These are phyloP conservation scores for Aulostomus chinensis DNA, from an alignment of 2,797 vertebrate genomes.

Conservation along the genomic window DNA sequence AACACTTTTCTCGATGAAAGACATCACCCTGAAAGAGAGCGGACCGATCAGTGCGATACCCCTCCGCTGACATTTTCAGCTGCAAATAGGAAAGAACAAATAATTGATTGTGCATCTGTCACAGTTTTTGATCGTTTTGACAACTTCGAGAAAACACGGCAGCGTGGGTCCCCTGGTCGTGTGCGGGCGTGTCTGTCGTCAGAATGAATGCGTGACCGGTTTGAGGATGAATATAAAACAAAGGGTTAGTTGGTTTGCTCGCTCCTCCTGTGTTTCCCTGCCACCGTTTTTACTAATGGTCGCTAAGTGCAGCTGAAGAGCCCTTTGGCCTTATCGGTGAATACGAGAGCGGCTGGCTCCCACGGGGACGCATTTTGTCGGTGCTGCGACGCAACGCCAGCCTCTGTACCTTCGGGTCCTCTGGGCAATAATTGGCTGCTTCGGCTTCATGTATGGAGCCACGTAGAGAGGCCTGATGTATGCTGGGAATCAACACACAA, in stretches of 20 bases:
- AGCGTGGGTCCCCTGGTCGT: constrained; percentile 16
- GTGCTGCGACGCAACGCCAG: not conserved
- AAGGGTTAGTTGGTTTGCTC: constrained; percentile 16
- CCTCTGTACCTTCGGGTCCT: constrained; percentile 37
- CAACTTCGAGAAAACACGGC: constrained; percentile 1
- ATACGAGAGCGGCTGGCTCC: too few relatives aligned
- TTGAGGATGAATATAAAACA: constrained; percentile 23
- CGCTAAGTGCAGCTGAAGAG: too few relatives aligned
- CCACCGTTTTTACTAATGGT: too few relatives aligned
- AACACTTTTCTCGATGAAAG: constrained; percentile 86
- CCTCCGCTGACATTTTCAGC: constrained; percentile 8
- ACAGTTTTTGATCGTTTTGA: not conserved
- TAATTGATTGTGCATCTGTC: not conserved
- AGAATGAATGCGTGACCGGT: constrained; percentile 6
- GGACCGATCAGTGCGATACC: too few relatives aligned
- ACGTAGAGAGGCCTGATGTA: constrained; percentile 22
- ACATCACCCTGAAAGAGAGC: constrained; percentile 80
- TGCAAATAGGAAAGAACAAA: constrained; percentile 7
- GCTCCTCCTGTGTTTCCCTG: not conserved
- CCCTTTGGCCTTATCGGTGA: too few relatives aligned
- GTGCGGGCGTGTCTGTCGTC: constrained; percentile 5
- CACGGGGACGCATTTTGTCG: too few relatives aligned
- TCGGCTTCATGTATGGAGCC: constrained; percentile 31
- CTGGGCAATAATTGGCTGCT: constrained; percentile 50
- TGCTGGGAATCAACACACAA: constrained; percentile 19